Evolutionary conservation across 2,113 vertebrate species (phyloP).

Genomic region (Stigmatopora argus): DNA sequence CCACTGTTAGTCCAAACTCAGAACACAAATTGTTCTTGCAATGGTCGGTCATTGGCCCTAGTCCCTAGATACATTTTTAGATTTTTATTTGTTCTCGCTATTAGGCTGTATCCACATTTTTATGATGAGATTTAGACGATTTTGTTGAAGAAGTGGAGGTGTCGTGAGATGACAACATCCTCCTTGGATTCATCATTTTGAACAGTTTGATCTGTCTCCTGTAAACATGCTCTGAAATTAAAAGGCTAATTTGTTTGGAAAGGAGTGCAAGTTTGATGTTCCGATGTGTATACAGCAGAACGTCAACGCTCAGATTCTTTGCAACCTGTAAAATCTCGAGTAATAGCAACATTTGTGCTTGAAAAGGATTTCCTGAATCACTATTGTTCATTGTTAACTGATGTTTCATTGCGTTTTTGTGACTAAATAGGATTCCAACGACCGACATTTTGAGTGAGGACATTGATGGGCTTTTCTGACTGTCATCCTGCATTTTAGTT

Average conservation of each 20-base stretch:
- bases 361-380: not conserved
- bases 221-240: slow-evolving; percentile 3
- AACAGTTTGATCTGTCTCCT: slow-evolving; percentile 1
- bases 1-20: too few species aligned
- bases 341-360: not conserved
- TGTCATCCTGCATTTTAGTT: not conserved
- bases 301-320: not conserved
- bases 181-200: not conserved
- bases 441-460: not conserved
- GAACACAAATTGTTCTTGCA: too few species aligned
- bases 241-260: slow-evolving; percentile 3
- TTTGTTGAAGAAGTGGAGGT: not conserved
- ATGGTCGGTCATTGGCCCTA: not conserved
- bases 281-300: not conserved
- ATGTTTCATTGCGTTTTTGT: not conserved
- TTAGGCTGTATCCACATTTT: not conserved
- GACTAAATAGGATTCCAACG: not conserved
- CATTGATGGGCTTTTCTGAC: not conserved
- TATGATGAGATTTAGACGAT: not conserved
- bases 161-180: not conserved
- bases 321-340: not conserved
- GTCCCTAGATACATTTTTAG: not conserved
- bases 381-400: not conserved
- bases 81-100: not conserved
- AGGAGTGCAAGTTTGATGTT: not conserved